These are phyloP conservation scores for Muscicapa comitata DNA, from an alignment of 2,797 vertebrate species.

Conservation along the genomic window DNA sequence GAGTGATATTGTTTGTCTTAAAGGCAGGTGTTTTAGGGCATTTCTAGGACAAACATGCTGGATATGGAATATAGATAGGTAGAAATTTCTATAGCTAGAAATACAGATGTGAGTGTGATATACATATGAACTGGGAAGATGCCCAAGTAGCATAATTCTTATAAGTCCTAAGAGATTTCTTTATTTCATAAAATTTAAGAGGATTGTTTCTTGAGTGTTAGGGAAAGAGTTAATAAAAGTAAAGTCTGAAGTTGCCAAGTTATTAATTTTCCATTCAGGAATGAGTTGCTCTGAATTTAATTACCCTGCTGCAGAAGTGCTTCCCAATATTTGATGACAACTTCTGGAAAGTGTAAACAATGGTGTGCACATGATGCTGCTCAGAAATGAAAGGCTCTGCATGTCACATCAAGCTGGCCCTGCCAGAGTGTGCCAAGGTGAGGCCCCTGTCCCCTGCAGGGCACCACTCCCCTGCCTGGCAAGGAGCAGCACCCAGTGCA, in stretches of 20 bases:
- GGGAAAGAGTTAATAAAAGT: not conserved
- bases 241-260: not conserved
- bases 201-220: not conserved
- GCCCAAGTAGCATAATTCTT: not conserved
- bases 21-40: not conserved
- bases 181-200: not conserved
- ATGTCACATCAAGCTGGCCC: rapidly evolving
- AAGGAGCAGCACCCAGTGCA: rapidly evolving
- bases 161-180: not conserved
- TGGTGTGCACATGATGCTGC: not conserved
- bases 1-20: not conserved
- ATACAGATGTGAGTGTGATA: not conserved
- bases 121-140: not conserved
- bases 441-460: not conserved
- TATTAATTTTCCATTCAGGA: slow-evolving; percentile 26
- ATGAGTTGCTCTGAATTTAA: slow-evolving; percentile 14
- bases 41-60: not conserved
- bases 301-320: not conserved
- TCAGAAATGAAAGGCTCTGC: not conserved
- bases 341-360: not conserved
- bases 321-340: not conserved
- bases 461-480: rapidly evolving
- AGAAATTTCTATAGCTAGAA: not conserved
- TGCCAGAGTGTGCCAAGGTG: not conserved
- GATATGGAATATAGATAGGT: not conserved